Percentiles rank a stretch among this genome's conserved stretches.
phyloP scores from a whole-genome alignment of 2,888 invertebrate genomes.

The Galeruca laticollis region DNA sequence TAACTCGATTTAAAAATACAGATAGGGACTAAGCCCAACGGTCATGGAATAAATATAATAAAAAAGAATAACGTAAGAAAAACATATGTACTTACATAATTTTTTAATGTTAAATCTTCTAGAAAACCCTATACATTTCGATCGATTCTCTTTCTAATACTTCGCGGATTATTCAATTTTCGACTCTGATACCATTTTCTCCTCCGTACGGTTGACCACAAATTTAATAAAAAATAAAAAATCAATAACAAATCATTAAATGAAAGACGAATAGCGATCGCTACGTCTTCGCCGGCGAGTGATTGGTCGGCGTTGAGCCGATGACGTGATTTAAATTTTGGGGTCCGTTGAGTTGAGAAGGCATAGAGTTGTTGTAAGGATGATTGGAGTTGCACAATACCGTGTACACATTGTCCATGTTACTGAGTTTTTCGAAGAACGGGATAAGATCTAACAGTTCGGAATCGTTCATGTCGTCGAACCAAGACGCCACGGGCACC shows the following conservation, averaged over 20 bases:
- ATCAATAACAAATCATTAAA: slow-evolving; percentile 30
- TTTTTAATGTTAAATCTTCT: too few relatives aligned
- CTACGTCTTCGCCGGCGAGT: slow-evolving; percentile 61
- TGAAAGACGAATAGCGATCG: slow-evolving; percentile 42
- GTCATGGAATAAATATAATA: too few relatives aligned
- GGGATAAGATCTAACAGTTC: slow-evolving; percentile 97
- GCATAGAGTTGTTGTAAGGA: slow-evolving; percentile 74
- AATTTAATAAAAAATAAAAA: slow-evolving; percentile 9
- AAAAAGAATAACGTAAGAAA: too few relatives aligned
- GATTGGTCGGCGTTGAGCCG: slow-evolving; percentile 51
- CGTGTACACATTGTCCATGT: slow-evolving; percentile 96
- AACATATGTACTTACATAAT: too few relatives aligned
- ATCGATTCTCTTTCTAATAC: too few relatives aligned
- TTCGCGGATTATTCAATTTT: too few relatives aligned
- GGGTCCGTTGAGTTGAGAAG: slow-evolving; percentile 38
- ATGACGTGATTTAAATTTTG: slow-evolving; percentile 17
- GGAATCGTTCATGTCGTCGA: slow-evolving; percentile 98
- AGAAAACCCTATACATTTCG: too few relatives aligned
- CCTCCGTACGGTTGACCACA: slow-evolving; percentile 1
- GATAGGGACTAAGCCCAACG: too few relatives aligned
- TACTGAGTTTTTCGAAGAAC: slow-evolving; percentile 96
- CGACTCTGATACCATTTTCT: slow-evolving; percentile 5
- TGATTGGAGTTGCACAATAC: slow-evolving; percentile 93
- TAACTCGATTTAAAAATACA: too few relatives aligned
- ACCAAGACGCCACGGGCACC: slow-evolving; percentile 99